Evolutionary conservation across 1,140 invertebrate species (phyloP).

Genomic region (Liolophura sinensis): DNA sequence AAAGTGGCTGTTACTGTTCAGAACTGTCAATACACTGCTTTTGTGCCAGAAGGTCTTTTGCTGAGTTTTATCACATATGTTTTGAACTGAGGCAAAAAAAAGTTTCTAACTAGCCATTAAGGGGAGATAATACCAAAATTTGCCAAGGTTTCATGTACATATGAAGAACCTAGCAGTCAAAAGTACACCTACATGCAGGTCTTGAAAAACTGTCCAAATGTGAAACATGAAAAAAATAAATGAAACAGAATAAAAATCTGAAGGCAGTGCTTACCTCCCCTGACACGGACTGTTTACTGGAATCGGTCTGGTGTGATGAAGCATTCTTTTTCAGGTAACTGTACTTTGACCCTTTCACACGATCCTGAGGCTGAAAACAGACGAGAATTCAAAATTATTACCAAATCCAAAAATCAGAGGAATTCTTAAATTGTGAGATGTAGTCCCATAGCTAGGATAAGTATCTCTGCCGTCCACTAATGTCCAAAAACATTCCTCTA

Average conservation of each 20-base stretch:
- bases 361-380: conserved; percentile 10
- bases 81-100: not conserved
- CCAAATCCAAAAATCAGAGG: too few relatives aligned
- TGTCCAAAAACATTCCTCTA: too few relatives aligned
- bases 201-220: not conserved
- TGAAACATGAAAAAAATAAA: not conserved
- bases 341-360: not conserved
- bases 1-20: too few relatives aligned
- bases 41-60: too few relatives aligned
- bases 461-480: not conserved
- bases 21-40: too few relatives aligned
- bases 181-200: too few relatives aligned
- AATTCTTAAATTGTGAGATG: too few relatives aligned
- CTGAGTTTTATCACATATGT: too few relatives aligned
- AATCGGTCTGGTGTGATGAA: not conserved
- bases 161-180: too few relatives aligned
- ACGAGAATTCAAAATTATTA: not conserved
- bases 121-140: not conserved
- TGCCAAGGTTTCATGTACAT: too few relatives aligned
- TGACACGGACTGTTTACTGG: not conserved
- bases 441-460: too few relatives aligned
- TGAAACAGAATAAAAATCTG: not conserved
- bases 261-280: not conserved
- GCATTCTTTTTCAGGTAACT: conserved; percentile 5
- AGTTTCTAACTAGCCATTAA: not conserved